Evolutionary conservation across 37 sponge, comb jelly and placozoan genomes (phyloP), one percentile per base, ranked within the genome.

Genomic region (Crambe crambe): DNA sequence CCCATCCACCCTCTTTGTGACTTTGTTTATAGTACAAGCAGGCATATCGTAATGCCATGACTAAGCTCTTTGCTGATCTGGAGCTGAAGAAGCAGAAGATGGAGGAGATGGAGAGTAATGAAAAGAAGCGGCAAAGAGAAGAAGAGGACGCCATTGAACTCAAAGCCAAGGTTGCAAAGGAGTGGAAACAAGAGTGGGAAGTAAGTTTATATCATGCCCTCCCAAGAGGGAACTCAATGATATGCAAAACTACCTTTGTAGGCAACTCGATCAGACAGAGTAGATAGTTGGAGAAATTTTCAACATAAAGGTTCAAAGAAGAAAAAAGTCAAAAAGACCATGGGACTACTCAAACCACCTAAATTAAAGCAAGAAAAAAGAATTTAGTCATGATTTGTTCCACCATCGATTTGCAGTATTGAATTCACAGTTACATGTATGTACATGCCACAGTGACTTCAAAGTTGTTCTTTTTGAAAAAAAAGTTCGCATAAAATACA

Each of bases 181-280:
- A 95, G n/a, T 87, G 81, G 81, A 88, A 97, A 66, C 62, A 88
- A 39, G 79, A 92, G 42, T 97, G 98, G 98, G 98, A 95, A 69
- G 96, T 95, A 62, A 62, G n/a, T 22, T 22, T 60, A 9, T 60
- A 60, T 9, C 54, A 51, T 51, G 15, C 15, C 15, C 15, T 15
- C 9, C 15, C 9, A 15, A 18, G 15, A 51, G 54, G 15, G 54
- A 51, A 15, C 9, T 51, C 15, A 51, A 51, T 51, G 54, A 15
- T 15, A 51, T 15, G 9, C 15, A 51, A 51, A 51, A 51, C 27
- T 60, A 25, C 42, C 5, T 3, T 1, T 82, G 21, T 74, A 92
- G 89, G 74, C 81, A 4, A 72, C 62, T 6, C 72, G 98, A 34
- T 82, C 63, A 58, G 85, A 92, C 26, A 56, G 98, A 27, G 93